These are phyloP conservation scores for Tinamus major DNA, from an alignment of 2,797 vertebrate genomes.

Conservation along the genomic window DNA sequence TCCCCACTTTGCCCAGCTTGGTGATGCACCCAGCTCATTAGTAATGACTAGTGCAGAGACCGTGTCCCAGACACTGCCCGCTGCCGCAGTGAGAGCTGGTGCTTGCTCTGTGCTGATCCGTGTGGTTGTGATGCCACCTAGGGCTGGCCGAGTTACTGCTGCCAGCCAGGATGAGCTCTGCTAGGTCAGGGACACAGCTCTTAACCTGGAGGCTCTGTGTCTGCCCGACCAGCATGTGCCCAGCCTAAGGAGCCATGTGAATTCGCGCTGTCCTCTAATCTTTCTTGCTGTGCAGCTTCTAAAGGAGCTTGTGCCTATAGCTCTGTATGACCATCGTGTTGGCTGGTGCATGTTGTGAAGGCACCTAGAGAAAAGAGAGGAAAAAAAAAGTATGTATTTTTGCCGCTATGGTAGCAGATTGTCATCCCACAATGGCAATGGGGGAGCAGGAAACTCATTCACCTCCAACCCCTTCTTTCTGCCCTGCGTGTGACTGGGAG, in stretches of 20 bases:
- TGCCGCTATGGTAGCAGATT: neutral
- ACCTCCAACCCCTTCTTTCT: neutral
- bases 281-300: fast-evolving
- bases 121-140: neutral
- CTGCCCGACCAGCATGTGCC: neutral
- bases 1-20: neutral
- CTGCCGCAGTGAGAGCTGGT: neutral
- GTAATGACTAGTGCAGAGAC: neutral
- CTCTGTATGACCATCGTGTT: fast-evolving
- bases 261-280: neutral
- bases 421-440: fast-evolving
- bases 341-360: neutral
- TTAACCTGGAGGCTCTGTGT: neutral
- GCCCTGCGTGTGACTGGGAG: neutral
- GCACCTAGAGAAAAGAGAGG: neutral
- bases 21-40: neutral
- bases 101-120: neutral
- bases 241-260: neutral
- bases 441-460: neutral
- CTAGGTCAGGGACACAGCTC: neutral
- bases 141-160: neutral
- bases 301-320: neutral
- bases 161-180: neutral
- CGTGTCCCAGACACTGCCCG: neutral
- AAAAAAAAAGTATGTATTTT: neutral